phyloP scores from a whole-genome alignment of 2,797 vertebrate genomes.

The Enteromius trimaculatus region DNA sequence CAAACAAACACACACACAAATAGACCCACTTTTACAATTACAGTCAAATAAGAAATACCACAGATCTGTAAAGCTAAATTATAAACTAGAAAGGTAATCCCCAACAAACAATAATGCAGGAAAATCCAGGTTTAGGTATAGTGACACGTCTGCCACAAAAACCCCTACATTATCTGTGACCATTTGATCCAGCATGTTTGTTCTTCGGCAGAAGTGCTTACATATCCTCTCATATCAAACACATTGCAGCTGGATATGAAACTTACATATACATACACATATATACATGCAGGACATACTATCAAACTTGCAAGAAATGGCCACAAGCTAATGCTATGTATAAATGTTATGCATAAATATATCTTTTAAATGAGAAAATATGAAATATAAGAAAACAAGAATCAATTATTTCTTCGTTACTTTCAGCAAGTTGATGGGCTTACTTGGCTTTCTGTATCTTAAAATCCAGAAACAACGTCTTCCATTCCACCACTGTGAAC shows the following conservation, averaged over 20 bases:
- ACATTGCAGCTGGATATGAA: neutral
- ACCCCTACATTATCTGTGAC: neutral
- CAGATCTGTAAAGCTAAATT: neutral
- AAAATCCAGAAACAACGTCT: neutral
- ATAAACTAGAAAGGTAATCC: neutral
- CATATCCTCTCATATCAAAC: neutral
- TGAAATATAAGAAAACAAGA: neutral
- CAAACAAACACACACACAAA: slow-evolving; percentile 17
- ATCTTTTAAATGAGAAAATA: neutral
- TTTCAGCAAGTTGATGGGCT: neutral
- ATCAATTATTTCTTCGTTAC: neutral
- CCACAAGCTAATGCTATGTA: neutral
- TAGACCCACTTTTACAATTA: neutral
- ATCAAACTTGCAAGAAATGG: neutral
- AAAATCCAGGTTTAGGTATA: neutral
- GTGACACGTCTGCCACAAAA: neutral
- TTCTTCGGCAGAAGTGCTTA: neutral
- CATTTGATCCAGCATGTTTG: neutral
- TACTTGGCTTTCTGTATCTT: neutral
- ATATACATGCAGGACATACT: neutral
- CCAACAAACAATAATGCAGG: neutral
- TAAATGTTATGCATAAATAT: slow-evolving; percentile 16
- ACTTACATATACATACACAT: too few species aligned
- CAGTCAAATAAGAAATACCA: neutral
- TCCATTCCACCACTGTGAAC: neutral